Base-by-base conservation (phyloP, 2,797 vertebrate genomes). In the Dicrostonyx torquatus region DNA sequence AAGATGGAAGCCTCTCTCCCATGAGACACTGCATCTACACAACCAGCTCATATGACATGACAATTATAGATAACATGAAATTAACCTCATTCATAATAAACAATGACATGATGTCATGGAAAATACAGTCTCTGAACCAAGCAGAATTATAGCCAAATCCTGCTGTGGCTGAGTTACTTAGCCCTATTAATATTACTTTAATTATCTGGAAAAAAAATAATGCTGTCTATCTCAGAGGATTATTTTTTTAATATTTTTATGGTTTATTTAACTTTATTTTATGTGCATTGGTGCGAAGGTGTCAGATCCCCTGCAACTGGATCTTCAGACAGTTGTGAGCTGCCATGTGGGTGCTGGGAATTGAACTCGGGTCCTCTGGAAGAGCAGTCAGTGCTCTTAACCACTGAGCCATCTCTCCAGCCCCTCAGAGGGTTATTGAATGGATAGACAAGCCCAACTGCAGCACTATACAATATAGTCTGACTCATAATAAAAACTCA, bases 141-240 rank as follows among this genome's bases (percentile, higher is more conserved):
- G 45, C 22, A 64, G 50, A 88, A 10, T 72, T 70, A 43, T 3
- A 48, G 40, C 34, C 72, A 84, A 90, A 76, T 64, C 66, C 60
- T 82, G 48, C 7, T 58, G 91, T 78, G 26, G 60, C 89, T 29
- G 85, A 78, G 34, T 92, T 70, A 90, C 45, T 78, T 87, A 75
- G 58, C 13, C 50, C 20, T 48, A 34, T 55, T 87, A 73, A 24
- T 87, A 24, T 94, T n/a, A 37, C 6, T 87, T 94, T 48, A 43
- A 17, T 94, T 93, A 43, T 13, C 80, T 93, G 64, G 1, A 80
- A 80, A 94, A 84, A 53, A 92, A 29, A 93, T 72, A 53, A 84
- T 73, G 24, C 5, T 78, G 70, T 75, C 64, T 66, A 6, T 68
- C 15, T 94, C 45, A 68, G 40, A 72, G 12, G 20, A 6, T 53